phyloP scores from a whole-genome alignment of 2,888 invertebrate genomes.

The Leptopilina myrica region DNA sequence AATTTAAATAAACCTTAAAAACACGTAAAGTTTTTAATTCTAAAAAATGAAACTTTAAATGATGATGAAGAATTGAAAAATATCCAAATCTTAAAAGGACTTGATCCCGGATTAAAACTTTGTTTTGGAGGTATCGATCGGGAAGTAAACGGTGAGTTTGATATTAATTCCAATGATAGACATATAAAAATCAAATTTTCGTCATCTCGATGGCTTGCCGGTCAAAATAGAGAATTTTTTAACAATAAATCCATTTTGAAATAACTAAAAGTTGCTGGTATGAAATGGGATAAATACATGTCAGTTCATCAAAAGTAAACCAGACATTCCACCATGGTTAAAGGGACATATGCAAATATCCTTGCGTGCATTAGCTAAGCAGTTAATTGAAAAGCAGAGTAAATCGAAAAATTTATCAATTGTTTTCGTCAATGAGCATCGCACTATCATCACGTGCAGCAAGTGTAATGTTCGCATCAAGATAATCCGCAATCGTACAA shows the following conservation, averaged over 20 bases:
- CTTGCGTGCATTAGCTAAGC: not conserved
- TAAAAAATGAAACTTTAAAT: no score
- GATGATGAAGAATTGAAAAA: no score
- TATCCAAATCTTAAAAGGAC: no score
- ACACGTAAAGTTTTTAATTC: no score
- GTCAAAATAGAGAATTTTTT: not conserved
- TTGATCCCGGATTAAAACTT: no score
- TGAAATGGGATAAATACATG: not conserved
- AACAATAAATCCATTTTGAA: not conserved
- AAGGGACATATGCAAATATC: not conserved
- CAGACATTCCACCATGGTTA: not conserved
- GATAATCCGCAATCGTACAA: not conserved
- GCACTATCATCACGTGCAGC: not conserved
- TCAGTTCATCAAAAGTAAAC: not conserved
- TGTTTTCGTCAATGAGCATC: not conserved
- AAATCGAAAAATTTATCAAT: not conserved
- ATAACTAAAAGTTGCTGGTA: not conserved
- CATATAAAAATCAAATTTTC: no score
- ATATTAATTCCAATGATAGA: not conserved
- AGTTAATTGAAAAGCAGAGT: not conserved
- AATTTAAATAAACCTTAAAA: no score
- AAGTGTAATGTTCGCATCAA: not conserved
- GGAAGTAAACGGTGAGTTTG: not conserved
- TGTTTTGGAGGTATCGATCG: no score
- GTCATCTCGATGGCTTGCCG: no score